Conservation (phyloP, 2,797 vertebrate genomes). For the Sciurus carolinensis region DNA sequence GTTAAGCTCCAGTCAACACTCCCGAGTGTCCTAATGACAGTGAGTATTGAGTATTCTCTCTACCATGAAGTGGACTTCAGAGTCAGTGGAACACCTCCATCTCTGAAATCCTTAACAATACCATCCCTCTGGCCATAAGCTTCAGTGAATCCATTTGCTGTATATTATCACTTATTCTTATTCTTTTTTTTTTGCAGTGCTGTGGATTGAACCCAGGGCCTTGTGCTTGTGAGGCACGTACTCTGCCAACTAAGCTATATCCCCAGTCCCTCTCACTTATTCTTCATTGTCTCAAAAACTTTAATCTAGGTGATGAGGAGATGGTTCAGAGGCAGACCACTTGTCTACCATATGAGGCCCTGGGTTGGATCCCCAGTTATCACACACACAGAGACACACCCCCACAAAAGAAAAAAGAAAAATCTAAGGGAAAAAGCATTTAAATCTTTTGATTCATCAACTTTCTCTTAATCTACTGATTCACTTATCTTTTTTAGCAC, state of each 20-base stretch:
- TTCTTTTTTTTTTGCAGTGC: too few relatives aligned
- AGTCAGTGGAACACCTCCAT: background rate
- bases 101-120: background rate
- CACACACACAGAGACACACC: too few relatives aligned
- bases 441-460: background rate
- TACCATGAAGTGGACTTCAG: background rate
- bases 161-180: background rate
- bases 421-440: too few relatives aligned
- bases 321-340: too few relatives aligned
- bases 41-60: accelerated
- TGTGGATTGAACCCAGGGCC: too few relatives aligned
- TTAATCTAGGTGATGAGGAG: background rate
- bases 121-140: background rate
- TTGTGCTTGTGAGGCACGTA: too few relatives aligned
- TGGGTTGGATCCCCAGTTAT: too few relatives aligned
- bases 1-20: background rate
- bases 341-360: too few relatives aligned
- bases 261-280: too few relatives aligned
- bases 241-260: too few relatives aligned
- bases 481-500: background rate
- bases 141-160: background rate
- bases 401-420: too few relatives aligned
- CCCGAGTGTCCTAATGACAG: background rate
- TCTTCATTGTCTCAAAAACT: background rate
- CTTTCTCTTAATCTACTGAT: background rate